Percentiles rank a stretch among this genome's conserved stretches.
Evolutionary conservation across 2,888 invertebrate genomes (phyloP).

Genomic region (Acrocyrtus sp.): DNA sequence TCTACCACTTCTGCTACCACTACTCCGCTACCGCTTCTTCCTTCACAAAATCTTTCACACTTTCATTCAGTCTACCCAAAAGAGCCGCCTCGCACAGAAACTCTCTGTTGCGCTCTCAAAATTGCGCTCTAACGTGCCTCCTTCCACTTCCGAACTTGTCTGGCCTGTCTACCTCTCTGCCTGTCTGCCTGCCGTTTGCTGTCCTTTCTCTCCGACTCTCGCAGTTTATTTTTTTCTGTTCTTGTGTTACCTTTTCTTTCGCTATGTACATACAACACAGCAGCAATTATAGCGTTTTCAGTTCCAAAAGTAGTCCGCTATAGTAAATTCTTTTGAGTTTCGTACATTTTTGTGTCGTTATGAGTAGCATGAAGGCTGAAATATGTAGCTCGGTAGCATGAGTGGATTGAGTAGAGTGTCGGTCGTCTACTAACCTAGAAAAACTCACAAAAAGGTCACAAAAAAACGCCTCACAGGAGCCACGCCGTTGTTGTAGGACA

Average conservation of each 20-base stretch:
- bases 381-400: no score
- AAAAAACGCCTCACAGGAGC: no score
- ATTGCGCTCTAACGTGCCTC: constrained; percentile 13
- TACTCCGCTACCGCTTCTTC: constrained; percentile 24
- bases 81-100: constrained; percentile 25
- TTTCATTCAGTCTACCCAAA: constrained; percentile 33
- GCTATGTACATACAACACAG: neutral
- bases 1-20: constrained; percentile 33
- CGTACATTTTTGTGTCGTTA: no score
- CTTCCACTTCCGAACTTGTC: constrained; percentile 23
- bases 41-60: constrained; percentile 25
- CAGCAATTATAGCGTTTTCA: no score
- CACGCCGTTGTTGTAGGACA: no score
- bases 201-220: constrained; percentile 27
- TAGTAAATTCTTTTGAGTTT: no score
- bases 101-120: constrained; percentile 13
- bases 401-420: no score
- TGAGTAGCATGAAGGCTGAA: no score
- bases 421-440: no score
- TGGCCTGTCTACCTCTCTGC: constrained; percentile 7
- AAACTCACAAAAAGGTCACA: no score
- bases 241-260: no score
- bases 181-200: constrained; percentile 36
- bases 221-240: constrained; percentile 21
- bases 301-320: no score